Evolutionary conservation across 1,140 invertebrate species (phyloP).

Genomic region (Drosophila navojoa): DNA sequence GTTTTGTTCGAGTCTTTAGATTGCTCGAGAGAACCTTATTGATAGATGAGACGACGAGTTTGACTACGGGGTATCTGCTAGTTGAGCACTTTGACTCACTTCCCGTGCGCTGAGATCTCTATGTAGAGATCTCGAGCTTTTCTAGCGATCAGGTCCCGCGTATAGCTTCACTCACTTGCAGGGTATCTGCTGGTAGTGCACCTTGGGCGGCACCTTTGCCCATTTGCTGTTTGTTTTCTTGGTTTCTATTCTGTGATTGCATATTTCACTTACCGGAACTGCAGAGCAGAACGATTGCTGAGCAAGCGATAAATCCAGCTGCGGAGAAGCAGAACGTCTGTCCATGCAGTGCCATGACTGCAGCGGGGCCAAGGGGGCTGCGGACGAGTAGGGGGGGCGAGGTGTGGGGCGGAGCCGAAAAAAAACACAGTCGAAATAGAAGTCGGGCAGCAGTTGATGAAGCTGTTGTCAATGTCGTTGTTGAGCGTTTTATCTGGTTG

Average conservation of each 20-base stretch:
- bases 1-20: too few species aligned
- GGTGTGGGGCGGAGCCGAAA: background rate
- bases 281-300: conserved; percentile 84
- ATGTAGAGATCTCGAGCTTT: too few species aligned
- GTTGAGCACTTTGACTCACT: too few species aligned
- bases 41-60: too few species aligned
- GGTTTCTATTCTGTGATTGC: conserved; percentile 38
- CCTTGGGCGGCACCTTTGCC: background rate
- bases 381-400: background rate
- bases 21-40: too few species aligned
- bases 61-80: too few species aligned
- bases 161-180: background rate
- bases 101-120: too few species aligned
- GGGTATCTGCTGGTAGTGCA: conserved; percentile 4
- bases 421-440: background rate
- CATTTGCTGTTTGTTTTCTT: conserved; percentile 1
- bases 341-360: conserved; percentile 67
- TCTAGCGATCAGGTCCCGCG: too few species aligned
- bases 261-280: conserved; percentile 84
- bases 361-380: background rate
- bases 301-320: conserved; percentile 83
- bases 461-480: conserved; percentile 42
- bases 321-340: conserved; percentile 72
- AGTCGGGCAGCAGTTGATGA: conserved; percentile 29
- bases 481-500: conserved; percentile 17